Evolutionary conservation across 2,113 vertebrate genomes (phyloP).

Genomic region (Pitta sordida): DNA sequence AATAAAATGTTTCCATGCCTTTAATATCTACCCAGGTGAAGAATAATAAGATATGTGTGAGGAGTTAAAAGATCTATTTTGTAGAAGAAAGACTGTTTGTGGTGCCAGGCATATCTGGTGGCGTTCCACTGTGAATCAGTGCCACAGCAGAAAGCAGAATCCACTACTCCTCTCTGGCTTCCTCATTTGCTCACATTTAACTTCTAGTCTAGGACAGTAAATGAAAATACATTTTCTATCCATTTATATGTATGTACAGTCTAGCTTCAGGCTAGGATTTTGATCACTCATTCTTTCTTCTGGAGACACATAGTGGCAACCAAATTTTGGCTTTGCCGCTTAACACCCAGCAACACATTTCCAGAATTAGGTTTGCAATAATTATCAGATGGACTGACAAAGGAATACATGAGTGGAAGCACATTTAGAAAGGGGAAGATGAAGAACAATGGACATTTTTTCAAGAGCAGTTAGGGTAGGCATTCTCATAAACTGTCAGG

Average conservation of each 20-base stretch:
- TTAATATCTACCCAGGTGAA: background rate
- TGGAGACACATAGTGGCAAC: background rate
- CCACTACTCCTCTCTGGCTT: background rate
- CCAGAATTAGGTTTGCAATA: background rate
- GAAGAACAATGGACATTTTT: background rate
- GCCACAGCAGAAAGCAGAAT: background rate
- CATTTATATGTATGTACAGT: background rate
- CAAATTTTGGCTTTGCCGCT: background rate
- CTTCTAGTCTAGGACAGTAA: background rate
- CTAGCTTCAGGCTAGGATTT: background rate
- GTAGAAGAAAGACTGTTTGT: background rate
- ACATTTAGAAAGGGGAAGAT: background rate
- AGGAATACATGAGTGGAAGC: background rate
- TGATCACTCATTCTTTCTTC: background rate
- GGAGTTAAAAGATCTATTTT: background rate
- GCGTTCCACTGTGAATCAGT: background rate
- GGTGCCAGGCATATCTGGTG: background rate
- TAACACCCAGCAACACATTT: background rate
- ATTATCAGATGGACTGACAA: background rate
- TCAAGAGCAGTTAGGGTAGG: background rate
- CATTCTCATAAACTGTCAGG: background rate
- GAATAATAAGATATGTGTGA: background rate
- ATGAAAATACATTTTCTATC: background rate
- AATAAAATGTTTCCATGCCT: background rate
- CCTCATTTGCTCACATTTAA: background rate